Evolutionary conservation across 2,797 vertebrate genomes (phyloP).

Genomic region (Hybognathus amarus): DNA sequence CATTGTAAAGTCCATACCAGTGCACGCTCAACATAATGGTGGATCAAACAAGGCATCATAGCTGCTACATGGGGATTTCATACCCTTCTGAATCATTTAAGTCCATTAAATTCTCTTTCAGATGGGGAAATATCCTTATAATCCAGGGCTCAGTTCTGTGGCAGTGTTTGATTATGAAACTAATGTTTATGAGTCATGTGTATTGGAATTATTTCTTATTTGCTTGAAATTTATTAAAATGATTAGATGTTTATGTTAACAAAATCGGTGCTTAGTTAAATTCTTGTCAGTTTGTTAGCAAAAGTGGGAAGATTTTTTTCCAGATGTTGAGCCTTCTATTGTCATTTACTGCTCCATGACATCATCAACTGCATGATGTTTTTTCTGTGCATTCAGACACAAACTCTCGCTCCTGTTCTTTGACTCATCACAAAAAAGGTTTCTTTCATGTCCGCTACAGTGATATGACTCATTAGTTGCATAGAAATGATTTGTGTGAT

Average conservation of each 20-base stretch:
- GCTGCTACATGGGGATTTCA: not conserved
- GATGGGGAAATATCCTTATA: not conserved
- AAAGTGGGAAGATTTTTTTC: conserved; percentile 21
- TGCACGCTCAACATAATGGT: not conserved
- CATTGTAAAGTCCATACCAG: not conserved
- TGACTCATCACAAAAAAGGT: conserved; percentile 36
- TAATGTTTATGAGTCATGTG: not conserved
- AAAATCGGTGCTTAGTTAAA: not conserved
- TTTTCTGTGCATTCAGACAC: not conserved
- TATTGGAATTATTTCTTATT: not conserved
- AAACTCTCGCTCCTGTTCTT: not conserved
- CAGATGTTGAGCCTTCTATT: conserved; percentile 5
- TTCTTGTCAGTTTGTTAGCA: not conserved
- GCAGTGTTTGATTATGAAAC: not conserved
- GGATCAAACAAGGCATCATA: not conserved
- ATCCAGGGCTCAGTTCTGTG: not conserved
- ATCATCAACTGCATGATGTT: conserved; percentile 17
- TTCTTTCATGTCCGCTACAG: conserved; percentile 3
- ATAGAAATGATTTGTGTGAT: conserved; percentile 47
- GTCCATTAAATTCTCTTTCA: not conserved
- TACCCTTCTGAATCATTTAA: not conserved
- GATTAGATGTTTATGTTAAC: not conserved
- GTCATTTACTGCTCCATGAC: conserved; percentile 23
- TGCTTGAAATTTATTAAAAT: not conserved
- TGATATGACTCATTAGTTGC: conserved; percentile 40